Conservation (phyloP, 2,797 vertebrate genomes). For the Hyperoplus immaculatus region DNA sequence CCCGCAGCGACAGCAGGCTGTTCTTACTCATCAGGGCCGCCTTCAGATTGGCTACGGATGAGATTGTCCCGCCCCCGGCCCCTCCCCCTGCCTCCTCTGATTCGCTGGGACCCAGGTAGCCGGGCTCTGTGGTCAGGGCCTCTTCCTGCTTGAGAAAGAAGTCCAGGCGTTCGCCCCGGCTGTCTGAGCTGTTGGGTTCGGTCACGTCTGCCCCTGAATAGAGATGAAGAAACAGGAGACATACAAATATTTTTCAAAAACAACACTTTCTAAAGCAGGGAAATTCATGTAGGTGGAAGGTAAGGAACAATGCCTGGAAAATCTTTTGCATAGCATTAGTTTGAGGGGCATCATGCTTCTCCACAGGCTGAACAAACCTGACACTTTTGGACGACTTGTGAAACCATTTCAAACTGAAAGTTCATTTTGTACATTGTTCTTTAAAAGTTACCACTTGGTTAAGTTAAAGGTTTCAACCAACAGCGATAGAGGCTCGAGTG, state of each 20-base stretch:
- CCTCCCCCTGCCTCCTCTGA: conserved; percentile 90
- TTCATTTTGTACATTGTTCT: neutral
- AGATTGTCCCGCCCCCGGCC: conserved; percentile 82
- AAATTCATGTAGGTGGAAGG: conserved; percentile 19
- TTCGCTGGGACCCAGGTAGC: conserved; percentile 88
- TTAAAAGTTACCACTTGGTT: conserved; percentile 37
- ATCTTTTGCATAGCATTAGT: conserved; percentile 32
- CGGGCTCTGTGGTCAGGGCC: conserved; percentile 85
- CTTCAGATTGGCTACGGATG: conserved; percentile 94
- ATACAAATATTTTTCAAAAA: conserved; percentile 12
- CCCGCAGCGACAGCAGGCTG: conserved; percentile 96
- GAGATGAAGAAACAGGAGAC: conserved; percentile 38
- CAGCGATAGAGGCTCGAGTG: conserved; percentile 43
- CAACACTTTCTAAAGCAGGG: conserved; percentile 6
- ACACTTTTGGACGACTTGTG: conserved; percentile 38
- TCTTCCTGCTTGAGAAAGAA: conserved; percentile 91
- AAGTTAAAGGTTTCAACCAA: conserved; percentile 42
- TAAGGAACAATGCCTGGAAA: conserved; percentile 18
- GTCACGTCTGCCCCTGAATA: conserved; percentile 88
- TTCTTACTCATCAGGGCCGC: conserved; percentile 98
- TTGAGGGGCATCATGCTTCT: conserved; percentile 49
- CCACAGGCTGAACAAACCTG: conserved; percentile 31
- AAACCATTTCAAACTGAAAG: conserved; percentile 37
- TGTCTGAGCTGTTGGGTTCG: conserved; percentile 92
- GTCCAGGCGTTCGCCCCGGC: conserved; percentile 89